phyloP scores from a whole-genome alignment of 2,888 invertebrate species.

The Euplagia quadripunctaria region DNA sequence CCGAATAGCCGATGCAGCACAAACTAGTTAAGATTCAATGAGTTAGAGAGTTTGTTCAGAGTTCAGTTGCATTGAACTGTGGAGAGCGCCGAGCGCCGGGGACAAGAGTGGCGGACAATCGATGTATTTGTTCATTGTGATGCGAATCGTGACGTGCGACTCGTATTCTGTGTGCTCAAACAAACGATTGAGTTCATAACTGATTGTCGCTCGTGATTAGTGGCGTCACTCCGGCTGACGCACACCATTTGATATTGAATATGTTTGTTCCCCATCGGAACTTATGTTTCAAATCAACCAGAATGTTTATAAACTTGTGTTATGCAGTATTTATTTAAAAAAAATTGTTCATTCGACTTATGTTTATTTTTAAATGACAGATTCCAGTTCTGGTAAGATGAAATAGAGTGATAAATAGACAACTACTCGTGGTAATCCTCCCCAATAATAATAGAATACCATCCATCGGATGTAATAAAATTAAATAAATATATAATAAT shows the following conservation, averaged over 20 bases:
- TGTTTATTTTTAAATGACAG: too few relatives aligned
- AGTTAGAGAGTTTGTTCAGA: not conserved
- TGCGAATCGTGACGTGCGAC: not conserved
- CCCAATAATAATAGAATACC: too few relatives aligned
- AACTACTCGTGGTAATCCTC: too few relatives aligned
- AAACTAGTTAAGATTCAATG: constrained; percentile 2
- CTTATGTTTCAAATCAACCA: not conserved
- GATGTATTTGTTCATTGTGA: constrained; percentile 1
- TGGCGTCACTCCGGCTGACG: not conserved
- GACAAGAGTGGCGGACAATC: not conserved
- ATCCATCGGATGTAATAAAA: too few relatives aligned
- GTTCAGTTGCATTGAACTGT: constrained; percentile 3
- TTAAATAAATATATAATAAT: too few relatives aligned
- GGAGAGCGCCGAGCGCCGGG: not conserved
- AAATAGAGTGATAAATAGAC: too few relatives aligned
- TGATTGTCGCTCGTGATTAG: constrained; percentile 5
- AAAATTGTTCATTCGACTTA: too few relatives aligned
- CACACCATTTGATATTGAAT: not conserved
- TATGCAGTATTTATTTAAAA: too few relatives aligned
- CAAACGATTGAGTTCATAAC: not conserved
- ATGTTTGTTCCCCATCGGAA: not conserved
- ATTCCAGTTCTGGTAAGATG: too few relatives aligned
- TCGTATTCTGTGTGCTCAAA: not conserved
- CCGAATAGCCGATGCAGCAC: not conserved
- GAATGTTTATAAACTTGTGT: not conserved